Percentiles rank a stretch among this genome's conserved stretches.
phyloP scores from a whole-genome alignment of 2,888 invertebrate species.

The Apomyelois bistriatella region DNA sequence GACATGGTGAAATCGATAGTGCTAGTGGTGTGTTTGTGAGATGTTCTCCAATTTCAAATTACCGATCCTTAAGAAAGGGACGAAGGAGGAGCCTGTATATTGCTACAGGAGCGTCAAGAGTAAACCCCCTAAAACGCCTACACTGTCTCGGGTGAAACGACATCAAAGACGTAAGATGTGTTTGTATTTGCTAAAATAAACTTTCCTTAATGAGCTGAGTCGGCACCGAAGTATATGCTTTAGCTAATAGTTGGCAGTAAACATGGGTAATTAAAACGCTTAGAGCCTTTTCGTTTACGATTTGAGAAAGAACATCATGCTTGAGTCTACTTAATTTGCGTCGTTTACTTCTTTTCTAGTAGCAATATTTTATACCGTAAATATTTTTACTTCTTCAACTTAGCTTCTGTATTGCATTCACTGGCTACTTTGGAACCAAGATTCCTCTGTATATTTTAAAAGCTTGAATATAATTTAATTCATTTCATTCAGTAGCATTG shows the following conservation, averaged over 20 bases:
- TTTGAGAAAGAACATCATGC: not conserved
- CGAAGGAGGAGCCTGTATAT: constrained; percentile 73
- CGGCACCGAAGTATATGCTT: constrained; percentile 25
- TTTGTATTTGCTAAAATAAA: constrained; percentile 13
- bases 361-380: too few relatives aligned
- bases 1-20: constrained; percentile 18
- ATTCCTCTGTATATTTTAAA: too few relatives aligned
- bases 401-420: too few relatives aligned
- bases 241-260: constrained; percentile 6
- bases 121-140: constrained; percentile 80
- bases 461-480: too few relatives aligned
- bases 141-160: constrained; percentile 69
- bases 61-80: constrained; percentile 65
- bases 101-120: constrained; percentile 71
- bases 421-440: too few relatives aligned
- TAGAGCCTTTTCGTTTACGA: not conserved
- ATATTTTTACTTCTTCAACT: too few relatives aligned
- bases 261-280: not conserved
- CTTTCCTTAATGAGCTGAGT: constrained; percentile 57
- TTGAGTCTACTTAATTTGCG: not conserved
- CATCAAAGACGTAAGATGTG: constrained; percentile 72
- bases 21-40: constrained; percentile 30
- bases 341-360: too few relatives aligned
- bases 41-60: constrained; percentile 82
- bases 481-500: too few relatives aligned